Conservation (phyloP, 1,140 invertebrate species). For the Paracyclopina nana region DNA sequence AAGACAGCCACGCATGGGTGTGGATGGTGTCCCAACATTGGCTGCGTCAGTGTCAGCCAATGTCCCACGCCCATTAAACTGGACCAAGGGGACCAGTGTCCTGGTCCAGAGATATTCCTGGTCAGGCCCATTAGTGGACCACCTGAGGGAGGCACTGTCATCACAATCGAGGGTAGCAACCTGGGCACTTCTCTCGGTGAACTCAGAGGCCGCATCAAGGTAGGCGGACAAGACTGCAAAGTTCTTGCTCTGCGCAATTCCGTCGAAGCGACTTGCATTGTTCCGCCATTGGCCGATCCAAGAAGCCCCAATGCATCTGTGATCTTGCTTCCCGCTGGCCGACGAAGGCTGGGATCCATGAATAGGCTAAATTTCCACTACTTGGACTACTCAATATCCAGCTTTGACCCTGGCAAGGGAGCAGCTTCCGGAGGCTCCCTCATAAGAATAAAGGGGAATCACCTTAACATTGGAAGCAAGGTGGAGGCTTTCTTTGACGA, state of each 20-base stretch:
- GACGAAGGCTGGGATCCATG: too few relatives aligned
- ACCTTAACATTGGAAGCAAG: conserved; percentile 79
- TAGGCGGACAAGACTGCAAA: too few relatives aligned
- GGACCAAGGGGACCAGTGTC: too few relatives aligned
- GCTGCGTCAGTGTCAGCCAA: conserved; percentile 25
- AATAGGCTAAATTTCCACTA: conserved; percentile 8
- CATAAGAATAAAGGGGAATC: conserved; percentile 66
- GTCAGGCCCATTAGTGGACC: conserved; percentile 27
- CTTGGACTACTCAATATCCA: conserved; percentile 49
- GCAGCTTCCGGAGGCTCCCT: conserved; percentile 84
- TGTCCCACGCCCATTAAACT: conserved; percentile 18
- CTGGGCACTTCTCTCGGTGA: neutral
- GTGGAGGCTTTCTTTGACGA: conserved; percentile 72
- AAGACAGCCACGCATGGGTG: conserved; percentile 60
- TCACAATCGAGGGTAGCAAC: neutral
- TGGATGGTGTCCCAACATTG: conserved; percentile 72
- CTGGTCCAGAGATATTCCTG: conserved; percentile 76
- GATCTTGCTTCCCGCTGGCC: too few relatives aligned
- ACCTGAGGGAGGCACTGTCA: neutral
- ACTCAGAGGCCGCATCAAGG: too few relatives aligned
- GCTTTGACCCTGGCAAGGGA: conserved; percentile 61
- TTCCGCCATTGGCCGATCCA: too few relatives aligned
- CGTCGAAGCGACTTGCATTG: too few relatives aligned
- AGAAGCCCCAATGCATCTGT: too few relatives aligned
- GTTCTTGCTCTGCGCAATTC: too few relatives aligned